Base-by-base conservation (phyloP, 2,113 vertebrate species). In the Callionymus lyra region DNA sequence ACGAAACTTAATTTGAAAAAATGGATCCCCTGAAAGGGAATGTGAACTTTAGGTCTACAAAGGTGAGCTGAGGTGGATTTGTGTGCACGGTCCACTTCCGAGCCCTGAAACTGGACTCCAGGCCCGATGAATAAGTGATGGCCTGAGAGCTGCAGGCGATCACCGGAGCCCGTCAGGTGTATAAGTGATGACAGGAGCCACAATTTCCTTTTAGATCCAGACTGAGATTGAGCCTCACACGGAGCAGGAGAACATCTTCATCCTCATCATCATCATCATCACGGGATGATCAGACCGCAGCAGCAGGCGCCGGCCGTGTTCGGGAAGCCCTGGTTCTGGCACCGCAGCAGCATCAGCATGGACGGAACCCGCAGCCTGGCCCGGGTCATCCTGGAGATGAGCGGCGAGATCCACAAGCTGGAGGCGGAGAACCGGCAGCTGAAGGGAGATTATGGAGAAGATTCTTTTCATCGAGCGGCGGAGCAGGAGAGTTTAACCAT, bases 121-220 rank as follows among this genome's bases (percentile, higher is more conserved):
- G 32, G 5, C 34, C 56, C 66, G 42, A 91, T 94, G 45, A 94
- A 91, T 98, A 88, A 97, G 85, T 84, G 76, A 97, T 93, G 58
- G 66, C 43, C 8, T 44, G 43, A 59, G 61, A 79, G 83, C 71
- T 44, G 70, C 56, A 57, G 70, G 67, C 48, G 68, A 75, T 77
- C 77, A 81, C 67, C 61, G 45, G 72, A 75, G 79, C 51, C 58
- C 60, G 50, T 75, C 74, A 72, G 82, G 70, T 80, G 73, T 54
- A 50, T 61, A 63, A 60, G 74, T 75, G 84, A 53, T 81, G 86
- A 88, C 87, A 86, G 81, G 85, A 36, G 77, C 80, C 68, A 79
- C 53, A 82, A 79, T 82, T 66, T 71, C 42, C 46, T 27, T 41
- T 16, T 56, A 43, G 76, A 80, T 80, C 75, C 59, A 50, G 65